Percentiles rank a stretch among this genome's conserved stretches.
phyloP scores from a whole-genome alignment of 1,140 invertebrate genomes.

The Zaprionus africanus region DNA sequence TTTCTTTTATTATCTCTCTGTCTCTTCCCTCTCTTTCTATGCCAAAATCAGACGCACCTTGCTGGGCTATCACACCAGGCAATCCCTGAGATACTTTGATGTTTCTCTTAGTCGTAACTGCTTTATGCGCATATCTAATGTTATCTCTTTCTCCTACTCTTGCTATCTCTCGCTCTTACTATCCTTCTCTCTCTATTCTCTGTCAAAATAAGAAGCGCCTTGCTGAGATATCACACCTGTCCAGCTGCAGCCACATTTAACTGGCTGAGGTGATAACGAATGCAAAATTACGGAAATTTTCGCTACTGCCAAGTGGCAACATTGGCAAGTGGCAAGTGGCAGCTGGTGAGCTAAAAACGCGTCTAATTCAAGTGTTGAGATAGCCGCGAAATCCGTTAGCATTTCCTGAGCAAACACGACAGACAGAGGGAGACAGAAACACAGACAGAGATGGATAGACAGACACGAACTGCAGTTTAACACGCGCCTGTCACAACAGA shows the following conservation, averaged over 20 bases:
- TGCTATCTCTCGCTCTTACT: neutral
- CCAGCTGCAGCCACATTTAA: constrained; percentile 30
- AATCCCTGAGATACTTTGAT: neutral
- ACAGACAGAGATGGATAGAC: neutral
- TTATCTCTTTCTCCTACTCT: neutral
- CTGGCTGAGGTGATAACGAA: constrained; percentile 75
- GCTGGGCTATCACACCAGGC: neutral
- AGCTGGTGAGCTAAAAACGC: constrained; percentile 38
- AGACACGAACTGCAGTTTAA: constrained; percentile 49
- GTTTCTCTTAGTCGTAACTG: neutral
- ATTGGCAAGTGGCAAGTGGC: constrained; percentile 43
- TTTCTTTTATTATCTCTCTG: too few relatives aligned
- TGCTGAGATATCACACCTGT: constrained; percentile 61
- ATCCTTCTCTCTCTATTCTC: neutral
- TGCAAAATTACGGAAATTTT: constrained; percentile 73
- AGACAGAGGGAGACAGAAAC: neutral
- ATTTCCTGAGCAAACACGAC: constrained; percentile 50
- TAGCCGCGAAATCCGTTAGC: constrained; percentile 55
- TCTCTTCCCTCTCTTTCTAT: too few relatives aligned
- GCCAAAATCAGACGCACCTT: too few relatives aligned
- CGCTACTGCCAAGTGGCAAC: constrained; percentile 14
- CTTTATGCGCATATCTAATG: neutral
- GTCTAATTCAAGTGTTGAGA: constrained; percentile 41
- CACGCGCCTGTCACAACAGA: constrained; percentile 63
- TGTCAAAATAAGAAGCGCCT: neutral